These are phyloP conservation scores for Quiscalus mexicanus DNA, from an alignment of 2,113 vertebrate species.

Conservation along the genomic window DNA sequence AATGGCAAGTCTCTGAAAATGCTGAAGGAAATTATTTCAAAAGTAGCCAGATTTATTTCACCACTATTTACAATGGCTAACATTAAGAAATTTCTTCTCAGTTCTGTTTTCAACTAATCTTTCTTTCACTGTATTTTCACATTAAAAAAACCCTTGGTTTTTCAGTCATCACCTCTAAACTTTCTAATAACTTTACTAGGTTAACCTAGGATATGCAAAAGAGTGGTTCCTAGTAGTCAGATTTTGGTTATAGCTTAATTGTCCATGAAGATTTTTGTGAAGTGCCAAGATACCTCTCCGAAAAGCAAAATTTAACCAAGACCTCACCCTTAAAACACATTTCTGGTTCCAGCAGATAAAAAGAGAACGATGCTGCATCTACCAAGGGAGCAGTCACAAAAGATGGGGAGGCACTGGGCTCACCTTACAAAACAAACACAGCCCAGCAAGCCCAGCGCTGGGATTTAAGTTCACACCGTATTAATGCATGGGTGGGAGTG, in stretches of 20 bases:
- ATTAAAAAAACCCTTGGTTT: background rate
- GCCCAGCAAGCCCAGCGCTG: background rate
- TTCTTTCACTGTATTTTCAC: background rate
- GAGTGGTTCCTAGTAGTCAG: background rate
- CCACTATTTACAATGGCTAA: background rate
- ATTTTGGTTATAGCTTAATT: background rate
- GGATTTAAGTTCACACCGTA: background rate
- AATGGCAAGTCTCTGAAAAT: background rate
- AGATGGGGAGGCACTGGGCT: background rate
- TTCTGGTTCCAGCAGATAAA: background rate
- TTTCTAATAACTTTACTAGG: background rate
- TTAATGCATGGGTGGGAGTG: slow-evolving; percentile 5
- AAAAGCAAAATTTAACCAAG: background rate
- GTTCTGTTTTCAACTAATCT: background rate
- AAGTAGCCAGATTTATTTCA: background rate
- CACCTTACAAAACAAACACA: background rate
- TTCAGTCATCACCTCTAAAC: background rate
- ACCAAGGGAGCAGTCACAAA: background rate
- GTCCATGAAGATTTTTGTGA: background rate
- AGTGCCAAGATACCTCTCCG: accelerated
- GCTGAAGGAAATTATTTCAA: background rate
- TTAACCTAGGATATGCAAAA: background rate
- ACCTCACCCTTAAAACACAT: background rate
- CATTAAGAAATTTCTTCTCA: background rate
- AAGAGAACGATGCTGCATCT: background rate